These are phyloP conservation scores for Spisula solida DNA, from an alignment of 2,888 invertebrate genomes.

Conservation along the genomic window DNA sequence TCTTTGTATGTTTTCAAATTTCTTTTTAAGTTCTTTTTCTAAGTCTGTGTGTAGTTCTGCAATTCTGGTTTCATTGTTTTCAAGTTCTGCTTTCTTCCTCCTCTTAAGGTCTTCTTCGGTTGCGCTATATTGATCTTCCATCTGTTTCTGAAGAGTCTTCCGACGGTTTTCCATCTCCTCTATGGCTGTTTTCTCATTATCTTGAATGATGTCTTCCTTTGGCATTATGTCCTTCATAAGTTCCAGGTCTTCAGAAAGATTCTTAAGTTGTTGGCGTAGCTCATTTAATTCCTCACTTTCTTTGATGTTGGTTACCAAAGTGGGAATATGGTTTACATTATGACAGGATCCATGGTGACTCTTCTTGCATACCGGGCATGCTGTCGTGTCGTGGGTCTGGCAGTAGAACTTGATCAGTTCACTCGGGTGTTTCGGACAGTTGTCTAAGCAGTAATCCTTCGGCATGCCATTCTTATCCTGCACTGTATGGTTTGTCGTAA, in stretches of 20 bases:
- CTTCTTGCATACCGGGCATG: neutral
- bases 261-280: neutral
- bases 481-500: neutral
- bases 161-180: neutral
- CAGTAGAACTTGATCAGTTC: slow-evolving; percentile 25
- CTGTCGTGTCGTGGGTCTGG: neutral
- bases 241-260: neutral
- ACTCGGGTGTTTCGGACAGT: neutral
- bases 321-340: neutral
- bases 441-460: slow-evolving; percentile 11
- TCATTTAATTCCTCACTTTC: neutral
- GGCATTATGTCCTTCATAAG: neutral
- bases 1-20: neutral
- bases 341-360: neutral
- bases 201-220: neutral
- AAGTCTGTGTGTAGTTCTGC: neutral
- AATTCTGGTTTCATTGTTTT: neutral
- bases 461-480: slow-evolving; percentile 1
- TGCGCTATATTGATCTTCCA: slow-evolving; percentile 8
- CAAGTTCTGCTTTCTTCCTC: neutral
- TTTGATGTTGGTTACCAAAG: neutral
- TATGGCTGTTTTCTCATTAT: neutral
- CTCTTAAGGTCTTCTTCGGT: neutral
- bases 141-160: neutral
- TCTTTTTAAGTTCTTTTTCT: neutral